Conservation (phyloP, 2,113 vertebrate species). For the Alligator mississippiensis region DNA sequence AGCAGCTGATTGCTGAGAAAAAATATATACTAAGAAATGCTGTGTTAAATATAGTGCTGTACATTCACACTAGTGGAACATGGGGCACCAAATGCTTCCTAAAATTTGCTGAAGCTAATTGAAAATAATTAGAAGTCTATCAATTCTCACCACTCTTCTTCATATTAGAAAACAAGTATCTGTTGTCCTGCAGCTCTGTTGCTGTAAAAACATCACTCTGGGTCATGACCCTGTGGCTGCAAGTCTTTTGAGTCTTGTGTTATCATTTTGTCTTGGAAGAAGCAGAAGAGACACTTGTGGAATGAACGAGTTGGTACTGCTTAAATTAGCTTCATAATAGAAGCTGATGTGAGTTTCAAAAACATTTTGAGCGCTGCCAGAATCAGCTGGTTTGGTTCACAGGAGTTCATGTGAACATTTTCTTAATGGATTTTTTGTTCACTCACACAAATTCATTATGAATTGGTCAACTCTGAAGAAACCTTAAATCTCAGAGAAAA, state of each 20-base stretch:
- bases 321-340: conserved; percentile 65
- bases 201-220: not conserved
- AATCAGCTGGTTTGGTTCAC: conserved; percentile 55
- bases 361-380: conserved; percentile 47
- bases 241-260: conserved; percentile 14
- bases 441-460: not conserved
- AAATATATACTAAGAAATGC: conserved; percentile 37
- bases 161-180: conserved; percentile 20
- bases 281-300: conserved; percentile 41
- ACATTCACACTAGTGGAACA: not conserved
- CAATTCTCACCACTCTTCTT: not conserved
- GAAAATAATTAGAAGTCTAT: not conserved
- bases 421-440: conserved; percentile 14
- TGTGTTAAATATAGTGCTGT: conserved; percentile 38
- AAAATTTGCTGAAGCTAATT: conserved; percentile 2
- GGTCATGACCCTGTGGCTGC: not conserved
- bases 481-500: conserved; percentile 29
- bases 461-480: conserved; percentile 44
- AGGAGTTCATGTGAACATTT: conserved; percentile 36
- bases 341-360: conserved; percentile 50
- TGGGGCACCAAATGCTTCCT: not conserved
- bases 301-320: conserved; percentile 56
- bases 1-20: conserved; percentile 36
- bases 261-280: conserved; percentile 47
- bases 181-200: conserved; percentile 1